These are phyloP conservation scores for Ischnura elegans DNA, from an alignment of 2,888 invertebrate species.

Conservation along the genomic window DNA sequence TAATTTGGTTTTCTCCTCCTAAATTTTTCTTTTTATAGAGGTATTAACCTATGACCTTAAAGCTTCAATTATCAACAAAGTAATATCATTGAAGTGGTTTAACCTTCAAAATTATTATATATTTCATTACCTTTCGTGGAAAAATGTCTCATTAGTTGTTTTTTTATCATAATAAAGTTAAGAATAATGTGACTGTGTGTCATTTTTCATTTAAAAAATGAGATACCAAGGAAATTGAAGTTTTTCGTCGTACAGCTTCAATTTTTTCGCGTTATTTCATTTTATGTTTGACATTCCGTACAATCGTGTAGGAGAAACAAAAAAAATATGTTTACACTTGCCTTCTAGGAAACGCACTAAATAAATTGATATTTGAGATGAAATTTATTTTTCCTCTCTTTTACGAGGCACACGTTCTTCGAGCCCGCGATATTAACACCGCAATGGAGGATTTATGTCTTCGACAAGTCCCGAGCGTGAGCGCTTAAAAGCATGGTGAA, in stretches of 20 bases:
- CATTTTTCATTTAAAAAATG: too few species aligned
- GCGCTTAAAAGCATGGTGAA: background rate
- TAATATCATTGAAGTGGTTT: too few species aligned
- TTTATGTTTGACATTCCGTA: background rate
- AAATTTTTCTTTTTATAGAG: too few species aligned
- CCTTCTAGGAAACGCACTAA: background rate
- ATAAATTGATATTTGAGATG: constrained; percentile 1
- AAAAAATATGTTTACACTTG: background rate
- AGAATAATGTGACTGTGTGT: too few species aligned
- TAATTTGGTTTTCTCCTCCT: too few species aligned
- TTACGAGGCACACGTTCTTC: background rate
- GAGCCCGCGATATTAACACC: background rate
- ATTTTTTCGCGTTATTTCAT: background rate
- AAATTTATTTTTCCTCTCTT: background rate
- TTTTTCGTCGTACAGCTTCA: background rate
- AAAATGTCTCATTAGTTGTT: too few species aligned
- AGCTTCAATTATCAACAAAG: too few species aligned
- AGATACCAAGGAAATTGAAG: too few species aligned
- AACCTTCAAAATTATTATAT: too few species aligned
- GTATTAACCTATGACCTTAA: too few species aligned
- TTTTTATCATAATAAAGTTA: too few species aligned
- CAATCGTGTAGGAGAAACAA: background rate
- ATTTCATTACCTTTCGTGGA: too few species aligned
- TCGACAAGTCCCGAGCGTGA: background rate
- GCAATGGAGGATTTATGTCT: background rate